Base-by-base conservation (phyloP, 2,888 invertebrate genomes). In the Callyntrura guangdongensis region DNA sequence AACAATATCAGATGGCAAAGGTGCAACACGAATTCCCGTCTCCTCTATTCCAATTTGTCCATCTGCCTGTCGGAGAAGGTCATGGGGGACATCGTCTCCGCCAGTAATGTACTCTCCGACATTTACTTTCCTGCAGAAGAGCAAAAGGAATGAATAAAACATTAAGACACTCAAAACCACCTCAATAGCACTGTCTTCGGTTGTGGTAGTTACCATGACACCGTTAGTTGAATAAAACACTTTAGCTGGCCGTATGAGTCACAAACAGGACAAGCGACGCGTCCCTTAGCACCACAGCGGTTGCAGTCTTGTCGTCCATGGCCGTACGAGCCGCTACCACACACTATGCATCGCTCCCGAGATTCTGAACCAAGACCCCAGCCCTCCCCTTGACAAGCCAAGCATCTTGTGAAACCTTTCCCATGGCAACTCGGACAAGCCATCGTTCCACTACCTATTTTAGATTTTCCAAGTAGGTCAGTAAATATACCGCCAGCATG, bases 31-130 rank as follows among this genome's bases (percentile, higher is more conserved):
- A n/a, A 94, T 94, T 9, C 95, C 94, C 86, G 95, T 95, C 94
- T 96, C 96, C 93, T 95, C 95, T 92, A 95, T 95, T 4, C 95
- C 95, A 25, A 95, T 94, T 93, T 95, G 95, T 12, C 96, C 96
- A 1, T 95, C 94, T 5, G 95, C 96, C 89, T 94, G 94, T 85
- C 95, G 94, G 49, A 96, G 94, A 45, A 95, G 94, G 92, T 95
- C 95, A 0, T 95, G 95, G 45, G 96, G 94, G 27, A 94, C n/a
- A 94, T 94, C 85, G 94, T 94, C 92, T 56, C 92, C 92, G 89
- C 94, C 61, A 94, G 95, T 93, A 56, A 96, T 95, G 94, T 95
- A 95, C 92, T 96, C 96, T 45, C 95, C 95, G 11, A 95, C 94
- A 91, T 95, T 95, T 91, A 95, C 95, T 90, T 95, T 95, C 95